These are phyloP conservation scores for Cynoglossus semilaevis DNA, from an alignment of 2,113 vertebrate species.

Conservation along the genomic window DNA sequence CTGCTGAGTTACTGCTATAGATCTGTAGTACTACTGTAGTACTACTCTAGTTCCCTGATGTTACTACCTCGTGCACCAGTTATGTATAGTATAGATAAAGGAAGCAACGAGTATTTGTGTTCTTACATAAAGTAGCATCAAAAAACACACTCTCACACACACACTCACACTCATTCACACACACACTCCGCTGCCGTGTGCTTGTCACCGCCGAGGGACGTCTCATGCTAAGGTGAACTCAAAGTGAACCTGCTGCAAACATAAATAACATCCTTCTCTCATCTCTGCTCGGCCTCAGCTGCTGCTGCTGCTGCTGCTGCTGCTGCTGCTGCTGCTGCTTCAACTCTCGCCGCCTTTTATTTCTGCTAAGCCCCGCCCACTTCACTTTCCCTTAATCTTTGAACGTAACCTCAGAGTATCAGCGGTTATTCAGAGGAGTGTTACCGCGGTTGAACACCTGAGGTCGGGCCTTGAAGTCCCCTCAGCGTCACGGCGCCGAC, in stretches of 20 bases:
- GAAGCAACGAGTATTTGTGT: constrained; percentile 17
- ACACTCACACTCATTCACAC: constrained; percentile 33
- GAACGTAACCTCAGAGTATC: constrained; percentile 39
- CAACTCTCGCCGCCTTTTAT: constrained; percentile 41
- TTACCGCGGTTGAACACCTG: constrained; percentile 34
- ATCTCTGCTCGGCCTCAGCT: constrained; percentile 56
- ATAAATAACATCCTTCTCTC: constrained; percentile 78
- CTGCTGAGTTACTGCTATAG: constrained; percentile 68
- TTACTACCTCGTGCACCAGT: background rate
- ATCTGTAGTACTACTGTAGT: too few relatives aligned
- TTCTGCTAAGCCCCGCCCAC: constrained; percentile 27
- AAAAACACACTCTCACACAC: constrained; percentile 6
- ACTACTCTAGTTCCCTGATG: too few relatives aligned
- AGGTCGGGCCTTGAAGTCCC: constrained; percentile 48
- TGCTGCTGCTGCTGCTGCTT: constrained; percentile 51
- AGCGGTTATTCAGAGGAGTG: constrained; percentile 35
- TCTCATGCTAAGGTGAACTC: constrained; percentile 82
- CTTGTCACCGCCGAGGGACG: constrained; percentile 72
- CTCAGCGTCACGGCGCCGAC: constrained; percentile 9
- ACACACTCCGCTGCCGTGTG: constrained; percentile 47
- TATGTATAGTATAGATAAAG: constrained; percentile 41
- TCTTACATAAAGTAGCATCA: constrained; percentile 8
- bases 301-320: constrained; percentile 52
- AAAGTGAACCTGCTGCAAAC: constrained; percentile 77
- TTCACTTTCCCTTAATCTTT: constrained; percentile 36